Conservation (phyloP, 2,888 invertebrate genomes). For the Stenotaenia linearis region DNA sequence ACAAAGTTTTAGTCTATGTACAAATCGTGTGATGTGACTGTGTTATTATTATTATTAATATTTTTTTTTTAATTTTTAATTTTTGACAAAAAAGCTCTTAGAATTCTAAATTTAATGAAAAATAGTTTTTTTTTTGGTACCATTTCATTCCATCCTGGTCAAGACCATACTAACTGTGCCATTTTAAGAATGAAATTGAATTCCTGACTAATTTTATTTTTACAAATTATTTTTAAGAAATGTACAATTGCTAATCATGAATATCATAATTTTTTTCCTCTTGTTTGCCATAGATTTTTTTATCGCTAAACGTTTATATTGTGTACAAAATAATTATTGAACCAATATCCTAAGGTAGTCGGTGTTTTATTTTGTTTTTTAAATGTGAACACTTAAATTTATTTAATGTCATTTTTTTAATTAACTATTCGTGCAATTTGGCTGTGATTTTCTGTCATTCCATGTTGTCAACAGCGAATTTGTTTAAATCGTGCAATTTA, state of each 20-base stretch:
- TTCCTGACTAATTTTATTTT: neutral
- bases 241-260: neutral
- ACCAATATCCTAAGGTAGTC: neutral
- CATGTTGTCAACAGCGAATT: neutral
- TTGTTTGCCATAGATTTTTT: neutral
- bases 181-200: neutral
- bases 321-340: neutral
- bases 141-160: constrained; percentile 23
- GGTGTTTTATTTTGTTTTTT: neutral
- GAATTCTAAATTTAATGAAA: neutral
- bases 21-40: constrained; percentile 23
- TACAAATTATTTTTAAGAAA: neutral
- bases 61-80: neutral
- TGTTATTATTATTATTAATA: neutral
- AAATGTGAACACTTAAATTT: neutral
- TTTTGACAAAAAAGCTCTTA: neutral
- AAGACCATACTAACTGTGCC: constrained; percentile 15
- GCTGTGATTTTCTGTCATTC: constrained; percentile 31
- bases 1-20: constrained; percentile 3
- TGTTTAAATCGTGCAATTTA: neutral
- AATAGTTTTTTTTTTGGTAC: neutral
- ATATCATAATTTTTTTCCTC: neutral
- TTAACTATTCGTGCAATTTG: constrained; percentile 13
- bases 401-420: neutral
- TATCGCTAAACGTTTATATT: neutral